phyloP scores from a whole-genome alignment of 2,888 invertebrate species.

The Seladonia tumulorum region DNA sequence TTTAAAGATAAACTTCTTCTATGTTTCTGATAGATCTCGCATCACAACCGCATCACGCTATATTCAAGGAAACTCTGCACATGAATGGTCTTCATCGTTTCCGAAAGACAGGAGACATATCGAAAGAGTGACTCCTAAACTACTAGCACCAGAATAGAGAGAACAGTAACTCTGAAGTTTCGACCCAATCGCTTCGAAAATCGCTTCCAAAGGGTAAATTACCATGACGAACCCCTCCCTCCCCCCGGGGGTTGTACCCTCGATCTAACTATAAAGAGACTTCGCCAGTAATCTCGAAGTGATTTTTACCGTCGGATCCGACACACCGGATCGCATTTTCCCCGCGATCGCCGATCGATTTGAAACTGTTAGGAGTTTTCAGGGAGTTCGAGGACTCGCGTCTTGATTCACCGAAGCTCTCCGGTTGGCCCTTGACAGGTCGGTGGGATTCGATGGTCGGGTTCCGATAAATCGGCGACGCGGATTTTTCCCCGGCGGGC shows the following conservation, averaged over 20 bases:
- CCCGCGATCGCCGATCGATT: not conserved
- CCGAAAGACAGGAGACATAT: not conserved
- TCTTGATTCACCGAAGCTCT: not conserved
- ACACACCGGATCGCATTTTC: not conserved
- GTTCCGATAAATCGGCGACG: constrained; percentile 10
- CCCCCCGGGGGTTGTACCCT: not conserved
- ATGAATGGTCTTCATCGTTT: no score
- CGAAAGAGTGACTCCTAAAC: not conserved
- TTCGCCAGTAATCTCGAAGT: not conserved
- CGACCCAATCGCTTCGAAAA: not conserved
- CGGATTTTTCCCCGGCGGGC: constrained; percentile 11
- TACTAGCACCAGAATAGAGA: not conserved
- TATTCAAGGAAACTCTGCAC: no score
- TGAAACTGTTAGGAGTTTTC: not conserved
- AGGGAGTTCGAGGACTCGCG: not conserved
- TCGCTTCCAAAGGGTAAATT: not conserved
- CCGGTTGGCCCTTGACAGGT: not conserved
- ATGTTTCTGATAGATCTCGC: no score
- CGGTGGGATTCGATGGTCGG: not conserved
- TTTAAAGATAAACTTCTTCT: no score
- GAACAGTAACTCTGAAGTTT: not conserved
- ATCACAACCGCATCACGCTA: no score
- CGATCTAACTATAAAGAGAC: not conserved
- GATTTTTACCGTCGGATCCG: not conserved
- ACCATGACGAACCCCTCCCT: not conserved